Base-by-base conservation (phyloP, 2,113 vertebrate genomes). In the Garra rufa region DNA sequence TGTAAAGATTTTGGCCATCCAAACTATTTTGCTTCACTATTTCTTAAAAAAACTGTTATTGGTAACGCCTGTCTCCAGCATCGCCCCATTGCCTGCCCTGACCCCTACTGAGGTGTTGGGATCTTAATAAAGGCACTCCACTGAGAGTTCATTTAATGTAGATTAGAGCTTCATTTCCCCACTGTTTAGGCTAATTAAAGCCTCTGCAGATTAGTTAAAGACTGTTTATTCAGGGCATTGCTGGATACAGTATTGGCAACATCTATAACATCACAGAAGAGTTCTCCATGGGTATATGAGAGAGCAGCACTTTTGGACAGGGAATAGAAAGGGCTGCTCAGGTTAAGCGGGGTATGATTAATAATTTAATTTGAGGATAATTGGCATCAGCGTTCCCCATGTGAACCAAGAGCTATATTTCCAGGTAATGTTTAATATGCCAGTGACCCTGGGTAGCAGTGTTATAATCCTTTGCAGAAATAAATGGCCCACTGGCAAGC, bases 141-240 rank as follows among this genome's bases (percentile, higher is more conserved):
- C 59, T 24, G 86, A 41, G 82, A 77, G 41, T 89, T 89, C 70
- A 83, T 88, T 83, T 88, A 81, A 81, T 73, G 69, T 78, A 83
- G 83, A 89, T 89, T 89, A 88, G 43, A 71, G 78, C 9, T 28
- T 48, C 9, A 30, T 85, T 85, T 75, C 76, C 84, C 73, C 65
- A 44, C 52, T 48, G 61, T 34, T 74, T 50, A 41, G 52, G 19
- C 83, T 86, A 85, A 89, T 89, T 89, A 88, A 89, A 89, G 70
- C 85, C 57, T 38, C 71, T 7, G 38, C 26, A 83, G 85, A 88
- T 88, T 86, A 85, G 81, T 70, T 87, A 74, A 88, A 86, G 65
- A 77, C 69, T 76, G 86, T 84, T 82, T 85, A 83, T 70, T 61
- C 75, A 48, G 41, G 76, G 30, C 30, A 76, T 59, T 81, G 59